Conservation (phyloP, 2,113 vertebrate genomes). For the Bubo scandiacus region DNA sequence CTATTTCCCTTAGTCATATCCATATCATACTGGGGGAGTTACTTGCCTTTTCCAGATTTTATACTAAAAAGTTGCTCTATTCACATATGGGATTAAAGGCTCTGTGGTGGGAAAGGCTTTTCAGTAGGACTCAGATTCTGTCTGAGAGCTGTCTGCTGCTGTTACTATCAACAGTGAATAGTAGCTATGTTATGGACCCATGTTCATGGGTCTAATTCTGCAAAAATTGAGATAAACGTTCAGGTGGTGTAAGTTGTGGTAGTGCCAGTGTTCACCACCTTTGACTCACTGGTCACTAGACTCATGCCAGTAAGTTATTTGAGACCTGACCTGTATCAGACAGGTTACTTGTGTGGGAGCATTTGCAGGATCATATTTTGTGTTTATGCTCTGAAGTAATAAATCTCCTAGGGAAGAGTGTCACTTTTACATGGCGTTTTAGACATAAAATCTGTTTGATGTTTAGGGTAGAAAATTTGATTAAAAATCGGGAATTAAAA, state of each 20-base stretch:
- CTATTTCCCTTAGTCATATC: background rate
- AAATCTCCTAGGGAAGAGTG: constrained; percentile 8
- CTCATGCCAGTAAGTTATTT: background rate
- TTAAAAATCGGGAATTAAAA: constrained; percentile 64
- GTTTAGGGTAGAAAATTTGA: constrained; percentile 47
- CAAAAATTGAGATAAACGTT: background rate
- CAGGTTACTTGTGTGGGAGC: background rate
- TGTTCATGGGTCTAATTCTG: background rate
- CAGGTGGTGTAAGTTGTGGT: background rate
- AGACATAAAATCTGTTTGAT: constrained; percentile 53
- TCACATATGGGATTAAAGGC: background rate
- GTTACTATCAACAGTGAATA: background rate
- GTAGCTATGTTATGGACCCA: background rate
- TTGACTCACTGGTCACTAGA: background rate
- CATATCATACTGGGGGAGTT: background rate
- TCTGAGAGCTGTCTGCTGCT: background rate
- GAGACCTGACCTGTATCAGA: background rate
- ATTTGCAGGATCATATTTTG: constrained; percentile 2
- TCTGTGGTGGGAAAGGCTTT: background rate
- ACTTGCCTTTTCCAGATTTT: background rate
- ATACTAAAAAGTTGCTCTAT: accelerated
- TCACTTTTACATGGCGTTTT: constrained; percentile 42
- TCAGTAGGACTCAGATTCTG: background rate
- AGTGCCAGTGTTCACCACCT: background rate
- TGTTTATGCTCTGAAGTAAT: constrained; percentile 4